Evolutionary conservation across 2,888 invertebrate species (phyloP).

Genomic region (Tachina fera): DNA sequence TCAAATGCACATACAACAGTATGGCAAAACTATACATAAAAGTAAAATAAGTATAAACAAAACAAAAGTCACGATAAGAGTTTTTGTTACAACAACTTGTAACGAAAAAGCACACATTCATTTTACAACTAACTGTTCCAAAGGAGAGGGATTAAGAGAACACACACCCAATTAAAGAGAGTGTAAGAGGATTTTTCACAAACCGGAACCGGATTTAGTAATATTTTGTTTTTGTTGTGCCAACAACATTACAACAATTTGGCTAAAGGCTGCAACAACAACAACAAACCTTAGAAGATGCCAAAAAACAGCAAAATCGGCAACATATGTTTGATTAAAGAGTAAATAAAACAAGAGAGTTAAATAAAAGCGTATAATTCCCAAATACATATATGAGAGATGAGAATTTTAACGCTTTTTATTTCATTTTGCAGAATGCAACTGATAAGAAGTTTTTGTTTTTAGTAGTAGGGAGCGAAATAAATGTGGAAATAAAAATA

Average conservation of each 20-base stretch:
- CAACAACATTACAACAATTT: slow-evolving; percentile 34
- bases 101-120: not conserved
- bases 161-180: slow-evolving; percentile 20
- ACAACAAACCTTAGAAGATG: slow-evolving; percentile 12
- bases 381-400: not conserved
- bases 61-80: slow-evolving; percentile 63
- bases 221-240: slow-evolving; percentile 24
- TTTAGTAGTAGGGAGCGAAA: not conserved
- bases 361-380: not conserved
- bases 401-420: not conserved
- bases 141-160: slow-evolving; percentile 24
- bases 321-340: slow-evolving; percentile 49
- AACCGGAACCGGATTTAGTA: slow-evolving; percentile 73
- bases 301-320: slow-evolving; percentile 37
- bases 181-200: slow-evolving; percentile 51
- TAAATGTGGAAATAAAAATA: not conserved
- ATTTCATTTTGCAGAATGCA: not conserved
- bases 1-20: slow-evolving; percentile 4
- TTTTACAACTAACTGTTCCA: not conserved
- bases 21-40: slow-evolving; percentile 18
- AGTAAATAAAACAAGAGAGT: slow-evolving; percentile 2
- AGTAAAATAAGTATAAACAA: slow-evolving; percentile 48
- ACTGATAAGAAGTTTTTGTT: slow-evolving; percentile 3
- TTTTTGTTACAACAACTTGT: not conserved
- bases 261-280: slow-evolving; percentile 22